Evolutionary conservation across 2,113 vertebrate species (phyloP).

Genomic region (Tringa solitaria): DNA sequence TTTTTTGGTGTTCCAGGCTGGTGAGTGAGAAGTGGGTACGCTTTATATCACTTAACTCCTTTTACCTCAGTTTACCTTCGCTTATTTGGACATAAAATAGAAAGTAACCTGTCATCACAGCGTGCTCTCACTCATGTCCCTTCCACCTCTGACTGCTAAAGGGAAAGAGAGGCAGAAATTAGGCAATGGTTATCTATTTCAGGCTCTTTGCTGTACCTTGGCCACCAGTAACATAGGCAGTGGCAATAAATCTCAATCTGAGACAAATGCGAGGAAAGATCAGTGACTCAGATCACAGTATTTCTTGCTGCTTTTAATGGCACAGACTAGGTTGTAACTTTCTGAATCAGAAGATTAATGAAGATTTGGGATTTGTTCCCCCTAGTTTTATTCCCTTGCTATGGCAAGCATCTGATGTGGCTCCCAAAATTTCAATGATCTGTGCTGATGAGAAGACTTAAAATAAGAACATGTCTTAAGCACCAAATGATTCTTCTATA

Average conservation of each 20-base stretch:
- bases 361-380: neutral
- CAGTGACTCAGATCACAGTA: neutral
- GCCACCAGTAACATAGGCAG: neutral
- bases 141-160: neutral
- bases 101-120: neutral
- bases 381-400: neutral
- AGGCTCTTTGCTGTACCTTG: neutral
- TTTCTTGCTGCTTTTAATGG: neutral
- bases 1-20: neutral
- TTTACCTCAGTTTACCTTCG: neutral
- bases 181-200: neutral
- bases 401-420: neutral
- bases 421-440: neutral
- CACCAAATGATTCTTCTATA: neutral
- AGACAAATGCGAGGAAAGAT: neutral
- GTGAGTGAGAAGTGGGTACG: neutral
- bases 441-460: neutral
- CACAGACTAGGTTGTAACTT: neutral
- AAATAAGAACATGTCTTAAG: neutral
- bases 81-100: neutral
- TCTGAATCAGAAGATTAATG: neutral
- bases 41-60: neutral
- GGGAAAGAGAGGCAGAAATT: neutral
- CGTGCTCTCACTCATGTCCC: neutral
- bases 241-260: neutral